phyloP scores from a whole-genome alignment of 2,113 vertebrate genomes.

The Aptenodytes patagonicus region DNA sequence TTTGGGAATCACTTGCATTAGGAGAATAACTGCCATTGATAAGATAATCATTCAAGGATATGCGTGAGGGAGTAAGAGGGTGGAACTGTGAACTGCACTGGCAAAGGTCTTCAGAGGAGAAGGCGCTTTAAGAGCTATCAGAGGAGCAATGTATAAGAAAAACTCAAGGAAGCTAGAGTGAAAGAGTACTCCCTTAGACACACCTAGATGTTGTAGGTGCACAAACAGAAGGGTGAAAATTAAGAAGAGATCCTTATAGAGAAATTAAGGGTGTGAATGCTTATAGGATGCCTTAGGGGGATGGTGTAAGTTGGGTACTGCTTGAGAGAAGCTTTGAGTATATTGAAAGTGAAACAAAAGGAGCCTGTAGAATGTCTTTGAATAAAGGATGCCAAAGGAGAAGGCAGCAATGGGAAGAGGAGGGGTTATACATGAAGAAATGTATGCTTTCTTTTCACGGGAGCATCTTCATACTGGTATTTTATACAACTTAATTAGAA shows the following conservation, averaged over 20 bases:
- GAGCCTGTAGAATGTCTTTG: not conserved
- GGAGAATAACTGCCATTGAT: not conserved
- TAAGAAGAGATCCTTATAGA: not conserved
- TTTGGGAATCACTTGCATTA: not conserved
- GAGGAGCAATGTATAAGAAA: not conserved
- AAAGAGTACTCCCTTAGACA: not conserved
- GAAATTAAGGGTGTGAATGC: not conserved
- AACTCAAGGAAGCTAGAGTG: not conserved
- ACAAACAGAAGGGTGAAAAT: not conserved
- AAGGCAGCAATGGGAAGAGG: not conserved
- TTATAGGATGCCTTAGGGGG: not conserved
- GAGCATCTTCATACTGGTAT: not conserved
- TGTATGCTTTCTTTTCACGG: not conserved
- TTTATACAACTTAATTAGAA: not conserved
- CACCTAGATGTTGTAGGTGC: not conserved
- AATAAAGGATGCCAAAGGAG: not conserved
- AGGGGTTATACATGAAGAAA: not conserved
- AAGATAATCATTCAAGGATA: not conserved
- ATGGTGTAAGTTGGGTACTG: not conserved
- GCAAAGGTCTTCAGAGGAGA: not conserved
- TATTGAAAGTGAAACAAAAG: not conserved
- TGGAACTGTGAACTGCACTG: not conserved
- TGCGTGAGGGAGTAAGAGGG: not conserved
- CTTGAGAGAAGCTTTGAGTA: not conserved
- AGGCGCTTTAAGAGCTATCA: not conserved